A percentile compares a stretch with the other conserved stretches of the same genome.
Evolutionary conservation across 2,888 invertebrate species (phyloP).

Genomic region (Graphium colonna): DNA sequence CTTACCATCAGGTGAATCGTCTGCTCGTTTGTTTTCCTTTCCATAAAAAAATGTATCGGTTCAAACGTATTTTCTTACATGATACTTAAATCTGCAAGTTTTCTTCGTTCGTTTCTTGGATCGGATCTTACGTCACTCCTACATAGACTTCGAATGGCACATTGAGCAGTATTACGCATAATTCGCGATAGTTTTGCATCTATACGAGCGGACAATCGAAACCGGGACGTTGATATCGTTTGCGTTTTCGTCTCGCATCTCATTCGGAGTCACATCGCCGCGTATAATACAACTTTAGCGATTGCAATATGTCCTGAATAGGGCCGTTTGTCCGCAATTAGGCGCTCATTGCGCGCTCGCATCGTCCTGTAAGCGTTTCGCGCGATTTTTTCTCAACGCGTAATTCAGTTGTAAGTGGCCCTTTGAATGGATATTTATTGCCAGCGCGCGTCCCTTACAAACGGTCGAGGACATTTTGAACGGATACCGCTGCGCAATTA

Average conservation of each 20-base stretch:
- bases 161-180: constrained; percentile 2
- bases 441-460: constrained; percentile 24
- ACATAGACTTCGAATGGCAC: not conserved
- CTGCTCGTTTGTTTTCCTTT: too few relatives aligned
- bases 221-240: constrained; percentile 6
- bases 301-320: constrained; percentile 57
- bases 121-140: not conserved
- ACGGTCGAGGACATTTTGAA: constrained; percentile 13
- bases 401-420: constrained; percentile 46
- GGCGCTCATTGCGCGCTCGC: constrained; percentile 57
- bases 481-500: constrained; percentile 17
- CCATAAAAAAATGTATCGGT: too few relatives aligned
- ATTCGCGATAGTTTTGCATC: constrained; percentile 14
- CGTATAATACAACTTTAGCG: constrained; percentile 43
- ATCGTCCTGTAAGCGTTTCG: constrained; percentile 49
- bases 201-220: constrained; percentile 13
- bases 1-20: too few relatives aligned
- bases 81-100: too few relatives aligned
- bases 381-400: constrained; percentile 36
- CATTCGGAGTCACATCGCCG: constrained; percentile 31
- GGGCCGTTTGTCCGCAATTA: constrained; percentile 65
- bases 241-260: constrained; percentile 26
- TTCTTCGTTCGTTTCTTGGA: not conserved
- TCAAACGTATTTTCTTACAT: too few relatives aligned
- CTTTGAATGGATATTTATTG: constrained; percentile 44